Conservation (phyloP, 2,888 invertebrate species). For the Furcula furcula region DNA sequence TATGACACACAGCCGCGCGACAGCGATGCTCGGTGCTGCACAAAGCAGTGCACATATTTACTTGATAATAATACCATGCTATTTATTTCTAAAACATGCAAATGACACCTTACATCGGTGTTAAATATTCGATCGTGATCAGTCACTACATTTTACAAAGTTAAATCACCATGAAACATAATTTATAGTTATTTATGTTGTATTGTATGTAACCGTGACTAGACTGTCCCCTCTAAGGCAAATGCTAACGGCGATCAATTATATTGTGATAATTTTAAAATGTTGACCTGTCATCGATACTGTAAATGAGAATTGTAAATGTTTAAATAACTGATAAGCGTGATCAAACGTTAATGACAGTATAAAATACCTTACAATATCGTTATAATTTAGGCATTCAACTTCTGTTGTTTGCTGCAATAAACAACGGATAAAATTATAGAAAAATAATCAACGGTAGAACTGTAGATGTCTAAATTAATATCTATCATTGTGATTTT, state of each 20-base stretch:
- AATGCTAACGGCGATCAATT: no score
- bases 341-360: slow-evolving; percentile 17
- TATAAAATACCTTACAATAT: slow-evolving; percentile 33
- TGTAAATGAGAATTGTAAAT: background rate
- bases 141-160: no score
- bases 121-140: no score
- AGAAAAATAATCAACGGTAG: no score
- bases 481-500: no score
- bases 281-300: slow-evolving; percentile 2
- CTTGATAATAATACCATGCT: background rate
- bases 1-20: slow-evolving; percentile 85
- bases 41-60: slow-evolving; percentile 27
- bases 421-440: slow-evolving; percentile 15
- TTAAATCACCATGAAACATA: no score
- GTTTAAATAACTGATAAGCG: slow-evolving; percentile 6
- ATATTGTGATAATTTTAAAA: slow-evolving; percentile 1
- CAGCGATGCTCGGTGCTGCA: slow-evolving; percentile 85
- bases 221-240: no score
- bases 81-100: no score
- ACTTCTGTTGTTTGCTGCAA: slow-evolving; percentile 32
- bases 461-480: no score
- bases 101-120: no score
- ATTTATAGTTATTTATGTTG: no score
- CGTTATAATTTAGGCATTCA: slow-evolving; percentile 35
- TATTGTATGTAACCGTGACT: no score